Evolutionary conservation across 2,888 invertebrate genomes (phyloP).

Genomic region (Ectemnius lituratus): DNA sequence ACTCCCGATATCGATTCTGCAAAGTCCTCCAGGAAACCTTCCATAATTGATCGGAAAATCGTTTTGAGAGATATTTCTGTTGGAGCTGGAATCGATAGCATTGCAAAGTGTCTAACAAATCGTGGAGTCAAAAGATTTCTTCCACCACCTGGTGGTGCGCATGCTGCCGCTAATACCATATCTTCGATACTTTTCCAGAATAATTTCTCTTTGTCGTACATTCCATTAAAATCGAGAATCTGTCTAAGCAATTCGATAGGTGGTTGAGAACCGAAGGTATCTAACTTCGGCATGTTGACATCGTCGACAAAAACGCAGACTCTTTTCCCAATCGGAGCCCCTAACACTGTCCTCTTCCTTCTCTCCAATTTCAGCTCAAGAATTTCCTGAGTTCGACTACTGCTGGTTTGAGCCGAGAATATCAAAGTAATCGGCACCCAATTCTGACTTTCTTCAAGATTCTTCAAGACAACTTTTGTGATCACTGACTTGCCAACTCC

Average conservation of each 20-base stretch:
- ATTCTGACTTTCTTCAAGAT: conserved; percentile 80
- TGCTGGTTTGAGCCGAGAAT: conserved; percentile 95
- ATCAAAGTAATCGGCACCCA: conserved; percentile 90
- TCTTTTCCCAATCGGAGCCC: conserved; percentile 90
- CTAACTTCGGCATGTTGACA: conserved; percentile 93
- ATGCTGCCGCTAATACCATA: conserved; percentile 89
- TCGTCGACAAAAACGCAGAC: conserved; percentile 94
- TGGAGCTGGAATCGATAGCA: conserved; percentile 91
- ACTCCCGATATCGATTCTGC: conserved; percentile 84
- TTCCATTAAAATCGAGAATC: conserved; percentile 87
- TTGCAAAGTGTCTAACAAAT: conserved; percentile 93
- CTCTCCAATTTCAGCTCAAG: conserved; percentile 92
- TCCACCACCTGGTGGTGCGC: conserved; percentile 95
- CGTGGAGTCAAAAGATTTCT: conserved; percentile 90
- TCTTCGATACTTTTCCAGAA: conserved; percentile 94
- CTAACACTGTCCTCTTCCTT: conserved; percentile 87
- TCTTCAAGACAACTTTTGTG: conserved; percentile 86
- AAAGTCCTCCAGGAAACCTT: conserved; percentile 89
- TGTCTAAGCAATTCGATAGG: conserved; percentile 93
- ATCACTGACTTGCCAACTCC: conserved; percentile 95
- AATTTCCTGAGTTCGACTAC: conserved; percentile 90
- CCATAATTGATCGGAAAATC: conserved; percentile 87
- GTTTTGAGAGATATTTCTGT: conserved; percentile 86
- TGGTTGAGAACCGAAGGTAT: conserved; percentile 94
- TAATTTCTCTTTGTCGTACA: conserved; percentile 92